Conservation (phyloP, 1,140 invertebrate species). For the Tribolium castaneum region DNA sequence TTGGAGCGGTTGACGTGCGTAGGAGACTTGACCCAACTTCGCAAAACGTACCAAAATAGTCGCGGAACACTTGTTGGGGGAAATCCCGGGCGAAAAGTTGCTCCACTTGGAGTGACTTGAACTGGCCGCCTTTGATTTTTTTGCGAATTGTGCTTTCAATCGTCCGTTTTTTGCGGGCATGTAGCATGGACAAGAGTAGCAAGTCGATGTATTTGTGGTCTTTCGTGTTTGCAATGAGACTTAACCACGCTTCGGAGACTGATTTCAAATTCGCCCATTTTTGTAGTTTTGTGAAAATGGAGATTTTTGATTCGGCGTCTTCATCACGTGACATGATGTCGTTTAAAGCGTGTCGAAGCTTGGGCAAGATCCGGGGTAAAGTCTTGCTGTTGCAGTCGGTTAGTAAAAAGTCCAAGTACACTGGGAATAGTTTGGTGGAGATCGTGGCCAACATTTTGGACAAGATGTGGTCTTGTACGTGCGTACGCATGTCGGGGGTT, state of each 20-base stretch:
- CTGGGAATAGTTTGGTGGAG: slow-evolving; percentile 56
- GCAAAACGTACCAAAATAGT: slow-evolving; percentile 62
- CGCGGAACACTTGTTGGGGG: slow-evolving; percentile 60
- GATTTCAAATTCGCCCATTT: slow-evolving; percentile 47
- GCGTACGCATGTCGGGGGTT: slow-evolving; percentile 43
- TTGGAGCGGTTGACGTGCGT: slow-evolving; percentile 42
- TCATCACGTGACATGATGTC: slow-evolving; percentile 47
- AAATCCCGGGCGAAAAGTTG: slow-evolving; percentile 61
- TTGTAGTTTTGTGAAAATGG: slow-evolving; percentile 55
- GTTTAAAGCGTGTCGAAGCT: slow-evolving; percentile 56
- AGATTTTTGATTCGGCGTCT: slow-evolving; percentile 52
- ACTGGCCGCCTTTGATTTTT: slow-evolving; percentile 62
- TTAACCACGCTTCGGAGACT: slow-evolving; percentile 55
- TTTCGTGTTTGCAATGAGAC: slow-evolving; percentile 53
- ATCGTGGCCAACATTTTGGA: slow-evolving; percentile 46
- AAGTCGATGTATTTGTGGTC: slow-evolving; percentile 64
- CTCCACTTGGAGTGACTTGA: slow-evolving; percentile 62
- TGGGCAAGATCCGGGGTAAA: slow-evolving; percentile 44
- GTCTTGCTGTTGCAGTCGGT: slow-evolving; percentile 49
- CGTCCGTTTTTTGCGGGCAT: slow-evolving; percentile 60
- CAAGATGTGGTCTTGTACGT: slow-evolving; percentile 57
- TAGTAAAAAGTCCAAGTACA: slow-evolving; percentile 58
- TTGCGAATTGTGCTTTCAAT: slow-evolving; percentile 64
- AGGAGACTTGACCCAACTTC: slow-evolving; percentile 61
- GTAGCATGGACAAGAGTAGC: slow-evolving; percentile 63